Evolutionary conservation across 2,113 vertebrate species (phyloP).

Genomic region (Siphamia tubifer): DNA sequence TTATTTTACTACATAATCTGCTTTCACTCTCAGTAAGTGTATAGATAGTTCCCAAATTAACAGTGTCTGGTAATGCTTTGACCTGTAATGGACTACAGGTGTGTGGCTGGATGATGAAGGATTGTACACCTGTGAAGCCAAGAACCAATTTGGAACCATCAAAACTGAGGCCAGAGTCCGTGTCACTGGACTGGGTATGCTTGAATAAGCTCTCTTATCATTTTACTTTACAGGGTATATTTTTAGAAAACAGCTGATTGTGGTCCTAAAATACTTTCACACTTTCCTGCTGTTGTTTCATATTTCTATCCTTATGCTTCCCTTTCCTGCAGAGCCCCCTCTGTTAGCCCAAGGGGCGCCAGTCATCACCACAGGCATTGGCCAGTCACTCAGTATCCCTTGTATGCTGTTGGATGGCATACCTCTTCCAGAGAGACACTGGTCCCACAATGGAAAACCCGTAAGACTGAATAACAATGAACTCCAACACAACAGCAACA

Average conservation of each 20-base stretch:
- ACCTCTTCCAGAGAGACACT: slow-evolving; percentile 85
- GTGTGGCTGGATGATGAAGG: slow-evolving; percentile 85
- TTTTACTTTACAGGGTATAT: neutral
- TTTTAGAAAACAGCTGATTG: neutral
- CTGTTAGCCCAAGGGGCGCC: slow-evolving; percentile 81
- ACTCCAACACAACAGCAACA: neutral
- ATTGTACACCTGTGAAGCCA: slow-evolving; percentile 86
- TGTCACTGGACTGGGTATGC: slow-evolving; percentile 86
- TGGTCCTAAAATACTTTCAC: neutral
- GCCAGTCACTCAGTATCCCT: slow-evolving; percentile 84
- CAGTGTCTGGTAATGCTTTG: neutral
- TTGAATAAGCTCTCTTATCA: neutral
- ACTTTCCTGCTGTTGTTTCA: neutral
- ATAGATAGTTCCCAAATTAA: neutral
- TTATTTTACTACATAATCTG: slow-evolving; percentile 14
- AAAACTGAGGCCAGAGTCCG: slow-evolving; percentile 78
- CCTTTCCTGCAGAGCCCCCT: slow-evolving; percentile 77
- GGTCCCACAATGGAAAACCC: slow-evolving; percentile 81
- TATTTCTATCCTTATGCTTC: neutral
- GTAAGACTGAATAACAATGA: slow-evolving; percentile 66
- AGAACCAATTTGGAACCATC: slow-evolving; percentile 86
- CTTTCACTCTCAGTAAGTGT: neutral
- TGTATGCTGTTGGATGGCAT: slow-evolving; percentile 86
- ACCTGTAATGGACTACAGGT: slow-evolving; percentile 68
- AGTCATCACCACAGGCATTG: slow-evolving; percentile 70